phyloP scores from a whole-genome alignment of 2,113 vertebrate genomes.

The Pelecanoides urinatrix region DNA sequence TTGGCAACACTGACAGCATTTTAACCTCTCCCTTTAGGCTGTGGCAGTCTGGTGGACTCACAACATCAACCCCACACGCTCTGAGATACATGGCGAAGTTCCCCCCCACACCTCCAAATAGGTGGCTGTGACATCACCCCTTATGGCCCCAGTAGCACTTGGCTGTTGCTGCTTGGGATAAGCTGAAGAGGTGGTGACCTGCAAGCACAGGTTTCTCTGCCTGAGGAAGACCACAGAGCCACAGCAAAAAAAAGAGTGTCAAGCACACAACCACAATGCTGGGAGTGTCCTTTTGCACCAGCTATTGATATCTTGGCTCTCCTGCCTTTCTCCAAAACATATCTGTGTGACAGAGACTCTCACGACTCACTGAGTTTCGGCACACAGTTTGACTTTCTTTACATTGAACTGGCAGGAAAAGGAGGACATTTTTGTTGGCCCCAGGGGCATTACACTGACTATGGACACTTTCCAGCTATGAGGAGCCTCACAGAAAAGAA shows the following conservation, averaged over 20 bases:
- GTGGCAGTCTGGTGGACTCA: neutral
- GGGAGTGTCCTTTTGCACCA: neutral
- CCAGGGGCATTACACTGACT: neutral
- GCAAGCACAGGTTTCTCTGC: neutral
- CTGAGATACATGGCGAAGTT: fast-evolving
- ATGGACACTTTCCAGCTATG: neutral
- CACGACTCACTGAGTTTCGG: neutral
- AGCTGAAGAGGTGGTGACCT: neutral
- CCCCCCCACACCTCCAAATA: neutral
- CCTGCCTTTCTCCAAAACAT: neutral
- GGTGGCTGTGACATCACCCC: no score
- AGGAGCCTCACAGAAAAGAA: neutral
- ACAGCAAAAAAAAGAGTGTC: neutral
- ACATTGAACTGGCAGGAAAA: neutral
- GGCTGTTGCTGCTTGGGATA: neutral
- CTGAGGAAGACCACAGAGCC: neutral
- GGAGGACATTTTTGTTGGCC: neutral
- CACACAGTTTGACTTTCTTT: neutral
- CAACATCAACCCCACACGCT: fast-evolving
- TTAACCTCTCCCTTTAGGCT: neutral
- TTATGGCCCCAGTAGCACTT: neutral
- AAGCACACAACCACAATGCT: neutral
- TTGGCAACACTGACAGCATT: neutral
- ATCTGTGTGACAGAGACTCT: neutral
- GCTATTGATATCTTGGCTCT: neutral